These are phyloP conservation scores for Argopecten irradians DNA, from an alignment of 1,140 invertebrate genomes.

Conservation along the genomic window DNA sequence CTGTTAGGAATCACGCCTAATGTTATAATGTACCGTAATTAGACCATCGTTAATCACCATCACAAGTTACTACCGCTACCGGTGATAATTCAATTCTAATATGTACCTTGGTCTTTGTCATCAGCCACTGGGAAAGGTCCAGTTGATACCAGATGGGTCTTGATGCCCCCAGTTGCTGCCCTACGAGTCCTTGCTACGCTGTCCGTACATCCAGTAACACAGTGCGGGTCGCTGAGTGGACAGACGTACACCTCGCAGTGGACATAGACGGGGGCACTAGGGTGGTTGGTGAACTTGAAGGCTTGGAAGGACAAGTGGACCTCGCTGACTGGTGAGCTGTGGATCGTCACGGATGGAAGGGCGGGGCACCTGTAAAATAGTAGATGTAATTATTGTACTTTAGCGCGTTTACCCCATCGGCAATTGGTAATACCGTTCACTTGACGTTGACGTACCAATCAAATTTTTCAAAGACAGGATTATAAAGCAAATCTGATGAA, in stretches of 20 bases:
- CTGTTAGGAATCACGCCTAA: no score
- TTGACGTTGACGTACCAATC: no score
- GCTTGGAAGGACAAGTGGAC: not conserved
- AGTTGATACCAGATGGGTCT: not conserved
- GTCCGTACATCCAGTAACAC: not conserved
- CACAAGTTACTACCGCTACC: no score
- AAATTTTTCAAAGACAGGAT: no score
- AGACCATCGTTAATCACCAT: no score
- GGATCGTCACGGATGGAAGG: not conserved
- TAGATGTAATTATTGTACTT: no score
- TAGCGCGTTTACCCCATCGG: no score
- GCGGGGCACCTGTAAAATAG: not conserved
- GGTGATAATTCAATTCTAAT: no score
- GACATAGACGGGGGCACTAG: not conserved
- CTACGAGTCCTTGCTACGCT: not conserved
- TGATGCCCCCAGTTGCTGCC: not conserved
- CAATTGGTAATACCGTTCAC: no score
- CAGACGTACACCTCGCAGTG: not conserved
- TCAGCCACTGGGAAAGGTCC: not conserved
- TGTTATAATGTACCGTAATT: no score
- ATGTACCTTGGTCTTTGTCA: not conserved
- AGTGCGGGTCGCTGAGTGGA: not conserved
- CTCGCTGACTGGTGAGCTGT: not conserved
- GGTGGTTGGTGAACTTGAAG: not conserved
- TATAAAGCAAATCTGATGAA: no score